Percentiles rank a stretch among this genome's conserved stretches.
These are phyloP conservation scores for Pyrgilauda ruficollis DNA, from an alignment of 2,113 vertebrate species.

Conservation along the genomic window DNA sequence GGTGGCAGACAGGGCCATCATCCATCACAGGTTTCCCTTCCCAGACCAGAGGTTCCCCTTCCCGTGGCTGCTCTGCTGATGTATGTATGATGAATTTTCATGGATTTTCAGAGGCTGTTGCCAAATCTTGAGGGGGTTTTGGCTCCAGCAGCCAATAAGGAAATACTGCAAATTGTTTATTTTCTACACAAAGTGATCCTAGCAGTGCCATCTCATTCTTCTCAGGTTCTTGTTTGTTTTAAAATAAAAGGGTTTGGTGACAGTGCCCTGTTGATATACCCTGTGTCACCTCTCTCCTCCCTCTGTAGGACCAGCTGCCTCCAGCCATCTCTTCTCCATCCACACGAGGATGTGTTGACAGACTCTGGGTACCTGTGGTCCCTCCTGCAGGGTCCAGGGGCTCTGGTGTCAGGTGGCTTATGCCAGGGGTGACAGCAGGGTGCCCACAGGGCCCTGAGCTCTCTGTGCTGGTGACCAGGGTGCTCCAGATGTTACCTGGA, in stretches of 20 bases:
- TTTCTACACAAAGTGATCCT: not conserved
- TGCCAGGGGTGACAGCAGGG: not conserved
- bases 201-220: not conserved
- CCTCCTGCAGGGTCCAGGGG: accelerated
- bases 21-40: not conserved
- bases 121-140: not conserved
- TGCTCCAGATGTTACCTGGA: not conserved
- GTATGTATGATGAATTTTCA: accelerated
- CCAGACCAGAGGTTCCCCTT: not conserved
- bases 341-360: not conserved
- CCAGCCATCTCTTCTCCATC: not conserved
- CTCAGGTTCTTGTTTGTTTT: not conserved
- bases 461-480: not conserved
- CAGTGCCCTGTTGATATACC: not conserved
- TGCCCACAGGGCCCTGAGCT: not conserved
- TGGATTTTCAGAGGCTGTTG: not conserved
- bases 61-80: accelerated
- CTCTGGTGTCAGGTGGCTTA: not conserved
- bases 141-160: not conserved
- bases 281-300: not conserved
- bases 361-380: not conserved
- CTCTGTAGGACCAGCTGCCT: not conserved
- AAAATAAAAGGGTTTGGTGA: not conserved
- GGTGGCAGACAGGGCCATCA: not conserved
- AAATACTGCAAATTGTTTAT: not conserved